These are phyloP conservation scores for Lithophane ornitopus DNA, from an alignment of 2,888 invertebrate species.

Conservation along the genomic window DNA sequence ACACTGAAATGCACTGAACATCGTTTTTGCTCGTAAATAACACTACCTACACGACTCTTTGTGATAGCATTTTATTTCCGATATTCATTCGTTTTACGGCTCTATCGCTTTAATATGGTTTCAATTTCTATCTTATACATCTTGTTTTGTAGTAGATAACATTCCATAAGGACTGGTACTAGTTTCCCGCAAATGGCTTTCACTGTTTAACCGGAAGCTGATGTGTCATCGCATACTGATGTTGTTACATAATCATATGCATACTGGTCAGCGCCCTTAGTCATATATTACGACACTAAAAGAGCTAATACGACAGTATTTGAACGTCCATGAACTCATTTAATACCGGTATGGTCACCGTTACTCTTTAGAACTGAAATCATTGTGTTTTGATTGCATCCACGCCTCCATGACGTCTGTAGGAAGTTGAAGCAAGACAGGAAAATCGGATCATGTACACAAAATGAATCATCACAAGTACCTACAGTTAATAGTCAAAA, in stretches of 20 bases:
- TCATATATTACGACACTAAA: constrained; percentile 39
- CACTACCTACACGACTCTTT: background rate
- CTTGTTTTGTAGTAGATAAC: background rate
- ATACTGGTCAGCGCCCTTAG: constrained; percentile 22
- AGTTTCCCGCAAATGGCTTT: constrained; percentile 17
- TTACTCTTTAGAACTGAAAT: constrained; percentile 30
- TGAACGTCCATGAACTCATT: constrained; percentile 53
- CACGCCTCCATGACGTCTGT: constrained; percentile 50
- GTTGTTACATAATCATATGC: constrained; percentile 12
- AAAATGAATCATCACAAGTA: constrained; percentile 34
- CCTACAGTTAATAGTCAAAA: constrained; percentile 25
- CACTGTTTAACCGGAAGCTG: constrained; percentile 12
- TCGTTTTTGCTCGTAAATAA: constrained; percentile 13
- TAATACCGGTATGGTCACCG: constrained; percentile 23
- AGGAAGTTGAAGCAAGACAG: constrained; percentile 15
- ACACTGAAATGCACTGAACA: constrained; percentile 29
- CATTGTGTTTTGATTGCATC: constrained; percentile 32
- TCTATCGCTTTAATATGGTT: background rate
- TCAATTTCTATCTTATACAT: background rate
- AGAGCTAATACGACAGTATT: constrained; percentile 9
- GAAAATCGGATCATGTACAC: constrained; percentile 23
- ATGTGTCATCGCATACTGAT: constrained; percentile 33
- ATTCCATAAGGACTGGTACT: background rate
- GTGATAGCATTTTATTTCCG: constrained; percentile 23
- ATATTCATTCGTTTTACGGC: constrained; percentile 13